phyloP scores from a whole-genome alignment of 2,888 invertebrate species.

The Nebria brevicollis region DNA sequence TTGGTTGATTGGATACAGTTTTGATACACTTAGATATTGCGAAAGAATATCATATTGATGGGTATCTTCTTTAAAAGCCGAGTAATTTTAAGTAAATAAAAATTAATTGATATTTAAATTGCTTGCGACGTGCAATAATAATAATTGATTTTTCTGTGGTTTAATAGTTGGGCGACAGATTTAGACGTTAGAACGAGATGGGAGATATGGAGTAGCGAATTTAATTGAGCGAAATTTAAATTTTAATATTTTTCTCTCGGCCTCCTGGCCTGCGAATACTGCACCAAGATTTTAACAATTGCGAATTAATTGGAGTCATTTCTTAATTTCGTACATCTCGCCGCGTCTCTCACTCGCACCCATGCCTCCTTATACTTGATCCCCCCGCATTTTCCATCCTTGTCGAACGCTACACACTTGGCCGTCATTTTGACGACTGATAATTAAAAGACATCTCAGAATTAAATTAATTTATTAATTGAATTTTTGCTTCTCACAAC shows the following conservation, averaged over 20 bases:
- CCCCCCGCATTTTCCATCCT: constrained; percentile 20
- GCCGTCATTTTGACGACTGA: constrained; percentile 60
- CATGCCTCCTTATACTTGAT: constrained; percentile 6
- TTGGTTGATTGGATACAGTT: background rate
- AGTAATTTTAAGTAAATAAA: background rate
- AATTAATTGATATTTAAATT: background rate
- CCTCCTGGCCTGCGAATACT: constrained; percentile 20
- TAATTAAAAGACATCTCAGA: constrained; percentile 62
- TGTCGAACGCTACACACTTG: constrained; percentile 40
- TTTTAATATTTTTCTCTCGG: constrained; percentile 61
- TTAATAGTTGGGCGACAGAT: no score
- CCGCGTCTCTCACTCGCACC: constrained; percentile 25
- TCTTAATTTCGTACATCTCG: constrained; percentile 56
- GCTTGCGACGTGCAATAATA: background rate
- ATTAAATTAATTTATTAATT: constrained; percentile 64
- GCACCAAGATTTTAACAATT: constrained; percentile 59
- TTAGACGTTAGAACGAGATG: background rate
- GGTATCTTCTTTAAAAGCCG: background rate
- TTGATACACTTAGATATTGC: background rate
- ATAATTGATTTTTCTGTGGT: no score
- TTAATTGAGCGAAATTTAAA: constrained; percentile 55
- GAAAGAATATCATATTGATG: background rate
- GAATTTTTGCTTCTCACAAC: constrained; percentile 57
- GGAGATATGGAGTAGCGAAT: background rate
- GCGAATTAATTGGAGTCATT: constrained; percentile 64